Conservation (phyloP, 2,888 invertebrate species). For the Cremastinae sp. region DNA sequence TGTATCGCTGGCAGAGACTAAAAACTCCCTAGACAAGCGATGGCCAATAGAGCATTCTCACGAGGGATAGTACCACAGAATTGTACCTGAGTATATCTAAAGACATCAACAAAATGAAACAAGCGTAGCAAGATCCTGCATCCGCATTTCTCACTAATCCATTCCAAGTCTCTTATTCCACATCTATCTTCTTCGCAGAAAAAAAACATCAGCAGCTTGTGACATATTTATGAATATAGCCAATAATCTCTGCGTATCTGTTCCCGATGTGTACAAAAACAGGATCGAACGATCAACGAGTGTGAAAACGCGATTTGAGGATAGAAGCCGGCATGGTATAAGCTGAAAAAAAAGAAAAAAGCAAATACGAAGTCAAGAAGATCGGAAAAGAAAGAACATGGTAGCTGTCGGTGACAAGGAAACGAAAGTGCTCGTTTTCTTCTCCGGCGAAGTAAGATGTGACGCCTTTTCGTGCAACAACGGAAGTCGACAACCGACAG, state of each 20-base stretch:
- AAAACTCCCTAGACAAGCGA: constrained; percentile 2
- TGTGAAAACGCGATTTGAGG: constrained; percentile 40
- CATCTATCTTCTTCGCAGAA: background rate
- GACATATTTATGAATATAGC: background rate
- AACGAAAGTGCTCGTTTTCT: constrained; percentile 48
- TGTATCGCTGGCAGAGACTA: constrained; percentile 34
- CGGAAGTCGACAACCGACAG: constrained; percentile 26
- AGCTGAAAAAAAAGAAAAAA: constrained; percentile 28
- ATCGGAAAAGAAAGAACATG: constrained; percentile 22
- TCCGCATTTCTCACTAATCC: background rate
- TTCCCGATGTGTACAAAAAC: constrained; percentile 2
- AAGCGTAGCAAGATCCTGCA: constrained; percentile 6
- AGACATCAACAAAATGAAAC: constrained; percentile 24
- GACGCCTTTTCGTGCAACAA: constrained; percentile 29
- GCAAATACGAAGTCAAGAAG: constrained; percentile 4
- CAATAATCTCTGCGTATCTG: background rate
- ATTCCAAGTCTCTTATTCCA: constrained; percentile 5
- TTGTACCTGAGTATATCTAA: background rate
- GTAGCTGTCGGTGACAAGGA: constrained; percentile 37
- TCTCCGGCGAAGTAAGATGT: constrained; percentile 41
- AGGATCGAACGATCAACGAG: constrained; percentile 9
- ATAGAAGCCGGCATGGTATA: constrained; percentile 33
- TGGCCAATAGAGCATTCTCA: constrained; percentile 10
- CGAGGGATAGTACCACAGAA: constrained; percentile 24
- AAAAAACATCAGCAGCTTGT: background rate